A percentile compares a stretch with the other conserved stretches of the same genome.
Evolutionary conservation across 2,888 invertebrate species (phyloP).

Genomic region (Altica lythri): DNA sequence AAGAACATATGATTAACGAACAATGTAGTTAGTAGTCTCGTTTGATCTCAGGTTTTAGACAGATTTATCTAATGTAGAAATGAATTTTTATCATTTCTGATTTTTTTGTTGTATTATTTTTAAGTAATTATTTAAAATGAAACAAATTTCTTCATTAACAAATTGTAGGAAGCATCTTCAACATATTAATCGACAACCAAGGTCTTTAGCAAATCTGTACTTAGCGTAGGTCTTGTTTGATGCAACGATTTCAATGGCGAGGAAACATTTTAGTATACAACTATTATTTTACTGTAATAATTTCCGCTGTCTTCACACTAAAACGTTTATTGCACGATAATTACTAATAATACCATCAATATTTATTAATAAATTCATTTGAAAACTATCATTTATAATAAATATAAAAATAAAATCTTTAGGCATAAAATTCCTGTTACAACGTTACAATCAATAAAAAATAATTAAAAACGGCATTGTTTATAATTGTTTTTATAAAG

Average conservation of each 20-base stretch:
- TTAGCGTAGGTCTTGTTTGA: slow-evolving; percentile 20
- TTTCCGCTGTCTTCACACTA: slow-evolving; percentile 12
- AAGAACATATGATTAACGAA: not conserved
- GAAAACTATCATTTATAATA: no score
- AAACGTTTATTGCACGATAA: slow-evolving; percentile 11
- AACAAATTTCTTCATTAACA: slow-evolving; percentile 1
- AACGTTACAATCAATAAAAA: no score
- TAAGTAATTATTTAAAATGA: no score
- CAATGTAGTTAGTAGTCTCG: no score
- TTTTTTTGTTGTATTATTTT: no score
- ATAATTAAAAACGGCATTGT: no score
- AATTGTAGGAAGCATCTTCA: slow-evolving; percentile 9
- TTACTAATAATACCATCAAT: slow-evolving; percentile 7
- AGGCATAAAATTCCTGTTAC: no score
- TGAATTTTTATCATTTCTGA: no score
- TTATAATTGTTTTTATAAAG: no score
- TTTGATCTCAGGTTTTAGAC: no score
- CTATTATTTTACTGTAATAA: slow-evolving; percentile 11
- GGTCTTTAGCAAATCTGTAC: slow-evolving; percentile 15
- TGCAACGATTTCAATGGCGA: slow-evolving; percentile 18
- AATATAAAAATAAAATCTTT: no score
- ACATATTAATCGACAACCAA: slow-evolving; percentile 12
- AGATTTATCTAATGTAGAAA: no score
- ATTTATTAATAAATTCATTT: slow-evolving; percentile 10
- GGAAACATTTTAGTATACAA: slow-evolving; percentile 11